These are phyloP conservation scores for Zaprionus capensis DNA, from an alignment of 1,140 invertebrate species.

Conservation along the genomic window DNA sequence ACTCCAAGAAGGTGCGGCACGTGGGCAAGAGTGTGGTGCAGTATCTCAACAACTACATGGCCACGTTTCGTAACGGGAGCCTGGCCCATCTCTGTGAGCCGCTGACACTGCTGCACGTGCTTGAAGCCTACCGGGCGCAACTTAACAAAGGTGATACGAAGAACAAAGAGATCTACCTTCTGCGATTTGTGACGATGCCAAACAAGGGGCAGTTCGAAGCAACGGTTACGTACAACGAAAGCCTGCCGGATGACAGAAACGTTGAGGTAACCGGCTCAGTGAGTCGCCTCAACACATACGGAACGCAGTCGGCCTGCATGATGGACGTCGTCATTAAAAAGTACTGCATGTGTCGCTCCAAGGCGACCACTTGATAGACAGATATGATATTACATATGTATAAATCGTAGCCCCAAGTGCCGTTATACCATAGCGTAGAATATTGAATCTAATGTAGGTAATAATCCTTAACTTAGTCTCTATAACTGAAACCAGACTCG, in stretches of 20 bases:
- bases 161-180: slow-evolving; percentile 56
- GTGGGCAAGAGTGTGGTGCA: slow-evolving; percentile 85
- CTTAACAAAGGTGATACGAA: slow-evolving; percentile 28
- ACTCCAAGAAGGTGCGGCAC: slow-evolving; percentile 82
- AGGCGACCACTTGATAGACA: slow-evolving; percentile 26
- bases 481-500: not conserved
- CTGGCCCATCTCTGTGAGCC: slow-evolving; percentile 58
- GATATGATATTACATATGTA: not conserved
- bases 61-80: slow-evolving; percentile 63
- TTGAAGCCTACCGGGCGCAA: slow-evolving; percentile 57
- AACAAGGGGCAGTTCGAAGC: slow-evolving; percentile 87
- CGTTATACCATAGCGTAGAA: slow-evolving; percentile 20
- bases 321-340: slow-evolving; percentile 85
- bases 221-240: slow-evolving; percentile 85
- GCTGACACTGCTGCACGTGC: slow-evolving; percentile 48
- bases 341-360: slow-evolving; percentile 85
- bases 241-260: slow-evolving; percentile 40
- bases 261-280: slow-evolving; percentile 84
- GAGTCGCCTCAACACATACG: slow-evolving; percentile 87
- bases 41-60: slow-evolving; percentile 83
- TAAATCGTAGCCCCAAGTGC: slow-evolving; percentile 34
- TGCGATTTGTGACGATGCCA: slow-evolving; percentile 86
- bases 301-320: slow-evolving; percentile 85
- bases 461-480: not conserved
- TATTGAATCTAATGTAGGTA: not conserved